phyloP scores from a whole-genome alignment of 2,113 vertebrate genomes.

The Oreotragus oreotragus region DNA sequence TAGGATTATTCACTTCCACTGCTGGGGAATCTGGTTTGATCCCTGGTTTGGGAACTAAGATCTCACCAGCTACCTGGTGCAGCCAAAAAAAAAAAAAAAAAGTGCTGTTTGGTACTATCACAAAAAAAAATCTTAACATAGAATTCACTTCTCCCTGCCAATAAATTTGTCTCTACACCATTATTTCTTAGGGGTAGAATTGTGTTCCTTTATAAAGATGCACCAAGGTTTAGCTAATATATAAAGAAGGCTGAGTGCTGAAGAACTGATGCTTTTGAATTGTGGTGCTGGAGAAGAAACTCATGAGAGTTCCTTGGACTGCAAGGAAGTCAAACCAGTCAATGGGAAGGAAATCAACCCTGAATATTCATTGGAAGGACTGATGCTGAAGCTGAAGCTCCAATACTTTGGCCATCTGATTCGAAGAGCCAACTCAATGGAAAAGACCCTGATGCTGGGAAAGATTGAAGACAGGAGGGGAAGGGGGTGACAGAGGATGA shows the following conservation, averaged over 20 bases:
- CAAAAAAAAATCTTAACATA: not conserved
- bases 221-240: fast-evolving
- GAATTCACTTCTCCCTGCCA: not conserved
- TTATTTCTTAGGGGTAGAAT: not conserved
- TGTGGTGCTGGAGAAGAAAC: not conserved
- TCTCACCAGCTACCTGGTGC: not conserved
- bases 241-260: not conserved
- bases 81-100: not conserved
- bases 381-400: not conserved
- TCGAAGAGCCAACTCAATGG: not conserved
- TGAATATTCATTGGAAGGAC: not conserved
- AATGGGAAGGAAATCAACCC: not conserved
- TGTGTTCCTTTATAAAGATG: not conserved
- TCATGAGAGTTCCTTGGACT: not conserved
- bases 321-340: not conserved
- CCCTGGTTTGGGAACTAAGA: not conserved
- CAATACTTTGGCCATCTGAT: not conserved
- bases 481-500: not conserved
- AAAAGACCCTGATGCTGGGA: not conserved
- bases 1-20: not conserved
- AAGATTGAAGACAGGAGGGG: not conserved
- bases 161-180: not conserved
- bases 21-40: not conserved
- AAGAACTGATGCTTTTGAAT: not conserved
- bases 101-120: not conserved